phyloP scores from a whole-genome alignment of 2,888 invertebrate genomes.

The Pristionchus fissidentatus region DNA sequence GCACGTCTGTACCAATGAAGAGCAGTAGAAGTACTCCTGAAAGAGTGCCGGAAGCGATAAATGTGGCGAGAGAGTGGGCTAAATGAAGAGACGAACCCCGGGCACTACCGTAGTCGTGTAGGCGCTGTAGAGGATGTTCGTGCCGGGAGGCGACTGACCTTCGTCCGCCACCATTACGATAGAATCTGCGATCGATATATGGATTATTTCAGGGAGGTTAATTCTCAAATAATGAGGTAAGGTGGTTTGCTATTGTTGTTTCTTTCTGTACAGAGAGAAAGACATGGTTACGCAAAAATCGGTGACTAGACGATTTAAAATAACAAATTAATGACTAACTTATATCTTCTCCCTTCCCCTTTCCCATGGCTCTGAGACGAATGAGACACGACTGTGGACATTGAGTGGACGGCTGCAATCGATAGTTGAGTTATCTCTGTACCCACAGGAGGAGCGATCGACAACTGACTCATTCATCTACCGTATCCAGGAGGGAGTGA shows the following conservation, averaged over 20 bases:
- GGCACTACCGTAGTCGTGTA: slow-evolving; percentile 39
- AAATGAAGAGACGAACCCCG: background rate
- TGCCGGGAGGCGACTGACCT: background rate
- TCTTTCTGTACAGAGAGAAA: background rate
- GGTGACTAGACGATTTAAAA: background rate
- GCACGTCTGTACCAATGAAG: background rate
- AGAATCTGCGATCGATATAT: background rate
- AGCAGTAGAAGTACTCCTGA: slow-evolving; percentile 43
- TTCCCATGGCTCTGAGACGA: slow-evolving; percentile 24
- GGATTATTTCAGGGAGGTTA: too few relatives aligned
- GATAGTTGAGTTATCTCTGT: background rate
- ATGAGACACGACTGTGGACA: background rate
- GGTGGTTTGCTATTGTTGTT: background rate
- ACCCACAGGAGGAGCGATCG: too few relatives aligned
- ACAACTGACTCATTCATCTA: too few relatives aligned
- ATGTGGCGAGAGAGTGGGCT: background rate
- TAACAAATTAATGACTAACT: background rate
- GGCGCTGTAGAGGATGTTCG: slow-evolving; percentile 20
- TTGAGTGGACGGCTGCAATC: slow-evolving; percentile 2
- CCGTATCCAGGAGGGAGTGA: too few relatives aligned
- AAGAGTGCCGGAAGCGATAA: background rate
- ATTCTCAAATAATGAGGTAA: background rate
- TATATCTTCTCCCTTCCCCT: background rate
- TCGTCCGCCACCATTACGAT: background rate
- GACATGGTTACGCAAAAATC: background rate